A percentile compares a stretch with the other conserved stretches of the same genome.
phyloP scores from a whole-genome alignment of 2,113 vertebrate genomes.

The Sapayoa aenigma region DNA sequence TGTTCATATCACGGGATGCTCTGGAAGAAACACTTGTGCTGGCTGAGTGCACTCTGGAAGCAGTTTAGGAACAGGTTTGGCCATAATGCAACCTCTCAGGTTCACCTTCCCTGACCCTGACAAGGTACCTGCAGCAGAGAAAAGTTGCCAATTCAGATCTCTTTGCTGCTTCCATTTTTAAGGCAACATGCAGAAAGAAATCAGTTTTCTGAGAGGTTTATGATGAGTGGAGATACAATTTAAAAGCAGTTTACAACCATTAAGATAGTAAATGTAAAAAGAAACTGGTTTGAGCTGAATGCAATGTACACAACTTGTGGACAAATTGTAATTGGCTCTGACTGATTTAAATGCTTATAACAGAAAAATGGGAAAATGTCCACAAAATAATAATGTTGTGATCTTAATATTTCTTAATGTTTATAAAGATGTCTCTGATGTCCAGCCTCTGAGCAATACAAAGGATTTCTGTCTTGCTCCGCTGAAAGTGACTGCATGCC shows the following conservation, averaged over 20 bases:
- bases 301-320: neutral
- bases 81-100: neutral
- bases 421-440: neutral
- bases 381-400: neutral
- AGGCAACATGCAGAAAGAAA: neutral
- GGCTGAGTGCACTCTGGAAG: neutral
- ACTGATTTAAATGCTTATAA: neutral
- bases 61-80: neutral
- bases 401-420: neutral
- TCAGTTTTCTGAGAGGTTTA: neutral
- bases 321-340: neutral
- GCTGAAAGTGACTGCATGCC: neutral
- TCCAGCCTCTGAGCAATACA: neutral
- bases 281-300: neutral
- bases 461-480: neutral
- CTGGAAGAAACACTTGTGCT: neutral
- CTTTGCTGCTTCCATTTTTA: neutral
- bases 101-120: neutral
- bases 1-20: accelerated
- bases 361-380: neutral
- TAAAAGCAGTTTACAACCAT: neutral
- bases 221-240: neutral
- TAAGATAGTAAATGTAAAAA: neutral
- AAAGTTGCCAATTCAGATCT: neutral
- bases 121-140: neutral